Evolutionary conservation across 1,140 invertebrate species (phyloP), one percentile per base, ranked within the genome.

Genomic region (Lasaia peninsularis): DNA sequence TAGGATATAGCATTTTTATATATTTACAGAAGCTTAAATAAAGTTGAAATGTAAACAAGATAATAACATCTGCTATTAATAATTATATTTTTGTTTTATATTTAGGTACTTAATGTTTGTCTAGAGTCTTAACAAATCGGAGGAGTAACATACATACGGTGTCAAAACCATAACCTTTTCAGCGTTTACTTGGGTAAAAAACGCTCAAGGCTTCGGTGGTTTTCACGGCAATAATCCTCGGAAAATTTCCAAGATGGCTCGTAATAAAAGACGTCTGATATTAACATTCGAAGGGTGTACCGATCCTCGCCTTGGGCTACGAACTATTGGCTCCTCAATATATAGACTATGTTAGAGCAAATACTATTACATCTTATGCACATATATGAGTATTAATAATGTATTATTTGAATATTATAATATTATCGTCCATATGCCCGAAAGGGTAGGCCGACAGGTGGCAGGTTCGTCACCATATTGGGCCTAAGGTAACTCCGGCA

Each of bases 261-360:
- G 73, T 72, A 76, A 80, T 83, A 83, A 80, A 80, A 78, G 63
- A 61, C 65, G 59, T 53, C 62, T 51, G 60, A 70, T 83, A 81
- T 81, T 81, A 83, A 78, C 70, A 82, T 80, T 77, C 73, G 61
- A 59, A 51, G 60, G 62, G 63, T 66, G 69, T 54, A 44, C 31
- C 60, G 52, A 60, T 67, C 76, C 76, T 76, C 68, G 80, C 80
- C 80, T 31, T 21, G 12, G 72, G 80, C 55, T 21, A 32, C 64
- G 62, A 69, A 66, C 73, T 75, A 73, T 75, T 72, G 68, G 61
- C 63, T 64, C 44, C 59, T 56, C 52, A 54, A 33, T 37, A 59
- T 62, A 61, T 62, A 50, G 35, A 54, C 21, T 54, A 54, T 54
- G 50, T 14, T 5, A 6, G 35, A 54, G 40, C 54, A 57, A 44